These are phyloP conservation scores for Tetramorium simillimum DNA, from an alignment of 1,140 invertebrate species.

Conservation along the genomic window DNA sequence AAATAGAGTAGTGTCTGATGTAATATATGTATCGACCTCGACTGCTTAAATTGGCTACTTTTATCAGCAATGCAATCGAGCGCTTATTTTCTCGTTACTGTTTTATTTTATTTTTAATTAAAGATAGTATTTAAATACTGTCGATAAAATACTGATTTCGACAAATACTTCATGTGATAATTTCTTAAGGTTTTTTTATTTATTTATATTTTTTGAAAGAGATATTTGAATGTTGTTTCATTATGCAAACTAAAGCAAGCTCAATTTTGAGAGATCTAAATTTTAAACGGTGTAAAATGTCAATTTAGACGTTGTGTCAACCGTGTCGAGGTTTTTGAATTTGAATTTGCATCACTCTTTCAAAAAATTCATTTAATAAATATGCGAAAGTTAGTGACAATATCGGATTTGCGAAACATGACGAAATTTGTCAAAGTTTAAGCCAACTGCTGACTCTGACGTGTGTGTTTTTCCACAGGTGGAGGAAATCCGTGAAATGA, in stretches of 20 bases:
- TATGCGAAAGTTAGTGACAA: neutral
- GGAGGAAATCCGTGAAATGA: conserved; percentile 99
- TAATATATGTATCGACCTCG: conserved; percentile 2
- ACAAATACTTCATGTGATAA: neutral
- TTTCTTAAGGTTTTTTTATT: neutral
- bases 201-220: neutral
- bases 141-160: neutral
- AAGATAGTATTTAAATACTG: neutral
- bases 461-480: conserved; percentile 87
- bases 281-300: neutral
- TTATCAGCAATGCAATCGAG: neutral
- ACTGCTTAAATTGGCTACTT: conserved; percentile 28
- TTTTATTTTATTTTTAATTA: conserved; percentile 3
- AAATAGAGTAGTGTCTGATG: conserved; percentile 16
- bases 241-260: neutral
- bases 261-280: neutral
- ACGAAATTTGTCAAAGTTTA: neutral
- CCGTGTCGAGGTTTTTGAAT: neutral
- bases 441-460: neutral
- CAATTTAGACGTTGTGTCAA: neutral
- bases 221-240: neutral
- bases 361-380: neutral
- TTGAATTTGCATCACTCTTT: neutral
- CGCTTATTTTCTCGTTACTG: neutral
- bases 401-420: neutral